A percentile compares a stretch with the other conserved stretches of the same genome.
Conservation (phyloP, 2,113 vertebrate genomes). For the Poecilia latipinna region DNA sequence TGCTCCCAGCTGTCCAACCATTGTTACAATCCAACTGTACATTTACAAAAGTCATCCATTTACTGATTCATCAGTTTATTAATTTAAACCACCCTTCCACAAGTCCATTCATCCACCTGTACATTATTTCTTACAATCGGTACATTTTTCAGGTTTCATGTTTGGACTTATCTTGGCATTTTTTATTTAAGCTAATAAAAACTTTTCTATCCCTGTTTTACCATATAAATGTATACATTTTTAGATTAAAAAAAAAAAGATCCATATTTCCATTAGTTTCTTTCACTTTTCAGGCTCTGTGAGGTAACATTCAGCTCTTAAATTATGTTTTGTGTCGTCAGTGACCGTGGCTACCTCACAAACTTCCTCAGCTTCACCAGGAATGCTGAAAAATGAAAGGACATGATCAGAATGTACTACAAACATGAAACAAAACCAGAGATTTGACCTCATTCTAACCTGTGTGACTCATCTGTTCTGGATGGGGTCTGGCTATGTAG, state of each 20-base stretch:
- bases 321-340: neutral
- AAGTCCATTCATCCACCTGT: too few relatives aligned
- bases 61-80: too few relatives aligned
- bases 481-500: slow-evolving; percentile 86
- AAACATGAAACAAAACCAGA: neutral
- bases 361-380: slow-evolving; percentile 90
- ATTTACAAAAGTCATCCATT: too few relatives aligned
- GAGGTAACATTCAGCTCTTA: neutral
- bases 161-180: too few relatives aligned
- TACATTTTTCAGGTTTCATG: too few relatives aligned
- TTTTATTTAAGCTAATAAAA: too few relatives aligned
- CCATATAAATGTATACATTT: neutral
- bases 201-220: neutral
- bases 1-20: too few relatives aligned
- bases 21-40: too few relatives aligned
- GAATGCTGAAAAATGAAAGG: slow-evolving; percentile 82
- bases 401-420: neutral
- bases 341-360: slow-evolving; percentile 39
- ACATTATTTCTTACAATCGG: too few relatives aligned
- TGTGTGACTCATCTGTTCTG: slow-evolving; percentile 85
- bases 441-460: slow-evolving; percentile 74
- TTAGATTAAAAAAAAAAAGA: neutral
- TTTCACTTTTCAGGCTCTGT: slow-evolving; percentile 9
- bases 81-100: too few relatives aligned
- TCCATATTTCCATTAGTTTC: neutral